A percentile compares a stretch with the other conserved stretches of the same genome.
phyloP scores from a whole-genome alignment of 2,888 invertebrate species.

The Beris morrisii region DNA sequence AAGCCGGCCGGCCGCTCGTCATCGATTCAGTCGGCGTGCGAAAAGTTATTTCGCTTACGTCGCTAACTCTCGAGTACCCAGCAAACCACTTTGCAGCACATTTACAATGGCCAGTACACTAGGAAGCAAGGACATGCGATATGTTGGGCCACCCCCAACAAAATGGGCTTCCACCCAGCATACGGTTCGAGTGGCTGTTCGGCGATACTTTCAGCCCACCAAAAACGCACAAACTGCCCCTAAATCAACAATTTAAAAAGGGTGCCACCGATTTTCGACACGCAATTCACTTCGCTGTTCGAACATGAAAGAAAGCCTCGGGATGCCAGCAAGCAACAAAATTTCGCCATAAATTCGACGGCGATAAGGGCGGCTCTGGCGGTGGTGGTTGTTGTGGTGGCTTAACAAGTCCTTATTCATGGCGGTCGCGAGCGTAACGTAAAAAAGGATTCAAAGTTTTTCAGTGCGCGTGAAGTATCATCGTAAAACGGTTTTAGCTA shows the following conservation, averaged over 20 bases:
- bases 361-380: too few relatives aligned
- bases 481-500: too few relatives aligned
- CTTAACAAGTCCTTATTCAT: too few relatives aligned
- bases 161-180: too few relatives aligned
- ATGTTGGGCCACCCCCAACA: too few relatives aligned
- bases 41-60: slow-evolving; percentile 27
- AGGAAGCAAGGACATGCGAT: background rate
- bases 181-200: background rate
- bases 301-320: slow-evolving; percentile 12
- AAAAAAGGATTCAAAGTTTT: too few relatives aligned
- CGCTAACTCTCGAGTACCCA: slow-evolving; percentile 5
- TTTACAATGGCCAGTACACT: background rate
- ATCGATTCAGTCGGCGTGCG: slow-evolving; percentile 24
- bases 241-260: slow-evolving; percentile 40
- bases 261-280: slow-evolving; percentile 38
- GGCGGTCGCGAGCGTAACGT: too few relatives aligned
- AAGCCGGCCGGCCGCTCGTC: slow-evolving; percentile 28
- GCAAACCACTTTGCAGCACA: slow-evolving; percentile 23
- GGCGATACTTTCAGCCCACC: slow-evolving; percentile 10
- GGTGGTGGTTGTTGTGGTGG: too few relatives aligned
- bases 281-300: slow-evolving; percentile 32
- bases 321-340: slow-evolving; percentile 4
- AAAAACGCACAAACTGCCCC: slow-evolving; percentile 20
- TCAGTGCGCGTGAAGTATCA: too few relatives aligned
- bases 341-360: slow-evolving; percentile 8